A percentile compares a stretch with the other conserved stretches of the same genome.
Evolutionary conservation across 1,140 invertebrate species (phyloP).

Genomic region (Drosophila sp.): DNA sequence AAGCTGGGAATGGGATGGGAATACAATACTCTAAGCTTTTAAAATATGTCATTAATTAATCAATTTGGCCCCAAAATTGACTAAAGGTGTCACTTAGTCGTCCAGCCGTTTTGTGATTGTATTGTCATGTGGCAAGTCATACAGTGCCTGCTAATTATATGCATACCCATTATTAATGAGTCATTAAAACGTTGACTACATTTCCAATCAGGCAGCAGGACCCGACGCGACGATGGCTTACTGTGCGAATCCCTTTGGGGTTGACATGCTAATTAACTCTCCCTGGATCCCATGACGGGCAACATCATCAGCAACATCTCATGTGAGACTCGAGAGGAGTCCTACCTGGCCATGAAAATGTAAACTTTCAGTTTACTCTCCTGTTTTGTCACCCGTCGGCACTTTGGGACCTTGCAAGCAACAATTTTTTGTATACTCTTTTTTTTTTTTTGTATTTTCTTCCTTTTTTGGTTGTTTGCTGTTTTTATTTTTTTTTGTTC

Average conservation of each 20-base stretch:
- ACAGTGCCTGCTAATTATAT: conserved; percentile 68
- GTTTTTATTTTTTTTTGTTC: conserved; percentile 32
- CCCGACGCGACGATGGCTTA: neutral
- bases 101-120: conserved; percentile 1
- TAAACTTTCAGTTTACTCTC: conserved; percentile 1
- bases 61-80: conserved; percentile 22
- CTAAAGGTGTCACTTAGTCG: neutral
- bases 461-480: neutral
- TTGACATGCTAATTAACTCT: conserved; percentile 65
- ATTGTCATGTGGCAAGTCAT: conserved; percentile 3
- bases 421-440: neutral
- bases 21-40: neutral
- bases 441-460: neutral
- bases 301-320: conserved; percentile 10
- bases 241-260: conserved; percentile 50
- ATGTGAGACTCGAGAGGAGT: neutral
- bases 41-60: conserved; percentile 45
- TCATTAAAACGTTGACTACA: conserved; percentile 68
- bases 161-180: conserved; percentile 64
- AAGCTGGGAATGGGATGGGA: too few species aligned
- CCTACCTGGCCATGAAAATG: neutral
- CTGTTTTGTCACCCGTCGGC: conserved; percentile 17
- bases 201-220: conserved; percentile 57
- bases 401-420: conserved; percentile 13
- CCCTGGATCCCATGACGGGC: conserved; percentile 1